These are phyloP conservation scores for Cervus canadensis DNA, from an alignment of 2,113 vertebrate species.

Conservation along the genomic window DNA sequence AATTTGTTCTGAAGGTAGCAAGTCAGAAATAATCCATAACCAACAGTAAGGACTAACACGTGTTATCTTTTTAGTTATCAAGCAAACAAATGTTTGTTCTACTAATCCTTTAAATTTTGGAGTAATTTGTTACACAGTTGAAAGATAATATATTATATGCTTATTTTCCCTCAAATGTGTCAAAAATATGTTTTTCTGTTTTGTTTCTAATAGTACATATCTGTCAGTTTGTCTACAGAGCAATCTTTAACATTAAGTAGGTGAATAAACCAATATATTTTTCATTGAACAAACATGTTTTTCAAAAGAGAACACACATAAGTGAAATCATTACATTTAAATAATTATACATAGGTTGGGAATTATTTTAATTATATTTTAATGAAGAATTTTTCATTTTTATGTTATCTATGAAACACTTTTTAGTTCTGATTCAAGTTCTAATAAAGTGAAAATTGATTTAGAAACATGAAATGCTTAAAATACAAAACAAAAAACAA, in stretches of 20 bases:
- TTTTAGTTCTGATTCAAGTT: background rate
- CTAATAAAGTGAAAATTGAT: background rate
- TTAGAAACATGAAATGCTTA: background rate
- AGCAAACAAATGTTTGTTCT: background rate
- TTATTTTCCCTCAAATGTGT: background rate
- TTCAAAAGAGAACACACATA: background rate
- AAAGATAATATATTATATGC: background rate
- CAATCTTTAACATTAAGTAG: background rate
- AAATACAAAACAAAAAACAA: background rate
- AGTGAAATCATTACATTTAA: background rate
- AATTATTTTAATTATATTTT: background rate
- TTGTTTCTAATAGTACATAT: background rate
- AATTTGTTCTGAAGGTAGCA: background rate
- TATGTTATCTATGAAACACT: background rate
- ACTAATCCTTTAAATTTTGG: background rate
- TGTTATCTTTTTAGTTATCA: background rate
- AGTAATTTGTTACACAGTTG: background rate
- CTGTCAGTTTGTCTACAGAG: background rate
- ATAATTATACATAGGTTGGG: background rate
- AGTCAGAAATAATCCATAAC: background rate
- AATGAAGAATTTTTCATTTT: background rate
- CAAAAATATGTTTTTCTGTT: background rate
- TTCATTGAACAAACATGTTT: background rate
- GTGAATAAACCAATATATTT: background rate
- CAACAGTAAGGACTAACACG: background rate